These are phyloP conservation scores for Chloroclystis v-ata DNA, from an alignment of 2,888 invertebrate genomes.

Conservation along the genomic window DNA sequence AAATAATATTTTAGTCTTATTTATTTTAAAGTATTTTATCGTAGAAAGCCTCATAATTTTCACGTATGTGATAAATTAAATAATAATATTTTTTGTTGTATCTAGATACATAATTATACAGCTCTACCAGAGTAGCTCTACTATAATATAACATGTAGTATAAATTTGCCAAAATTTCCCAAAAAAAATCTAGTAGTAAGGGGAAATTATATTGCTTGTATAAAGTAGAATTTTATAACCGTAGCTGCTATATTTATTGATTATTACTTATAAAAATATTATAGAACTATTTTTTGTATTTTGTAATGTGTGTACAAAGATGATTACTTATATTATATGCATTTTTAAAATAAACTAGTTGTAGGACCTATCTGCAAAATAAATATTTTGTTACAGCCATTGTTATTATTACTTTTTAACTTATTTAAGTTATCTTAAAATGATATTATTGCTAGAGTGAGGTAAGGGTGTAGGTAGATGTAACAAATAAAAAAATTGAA, in stretches of 20 bases:
- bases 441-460: too few relatives aligned
- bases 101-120: too few relatives aligned
- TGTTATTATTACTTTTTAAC: background rate
- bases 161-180: too few relatives aligned
- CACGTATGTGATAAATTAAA: background rate
- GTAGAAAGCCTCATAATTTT: background rate
- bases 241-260: conserved; percentile 18
- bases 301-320: too few relatives aligned
- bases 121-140: too few relatives aligned
- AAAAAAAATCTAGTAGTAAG: too few relatives aligned
- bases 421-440: too few relatives aligned
- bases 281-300: too few relatives aligned
- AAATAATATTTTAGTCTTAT: conserved; percentile 36
- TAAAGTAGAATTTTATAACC: background rate
- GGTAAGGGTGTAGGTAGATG: too few relatives aligned
- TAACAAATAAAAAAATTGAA: background rate
- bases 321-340: too few relatives aligned
- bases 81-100: background rate
- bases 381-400: conserved; percentile 7
- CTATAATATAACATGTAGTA: too few relatives aligned
- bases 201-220: background rate
- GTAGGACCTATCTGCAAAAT: conserved; percentile 3
- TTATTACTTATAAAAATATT: conserved; percentile 15
- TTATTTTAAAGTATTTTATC: conserved; percentile 34
- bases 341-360: conserved; percentile 2